These are phyloP conservation scores for Fukomys damarensis DNA, from an alignment of 2,113 vertebrate species.

Conservation along the genomic window DNA sequence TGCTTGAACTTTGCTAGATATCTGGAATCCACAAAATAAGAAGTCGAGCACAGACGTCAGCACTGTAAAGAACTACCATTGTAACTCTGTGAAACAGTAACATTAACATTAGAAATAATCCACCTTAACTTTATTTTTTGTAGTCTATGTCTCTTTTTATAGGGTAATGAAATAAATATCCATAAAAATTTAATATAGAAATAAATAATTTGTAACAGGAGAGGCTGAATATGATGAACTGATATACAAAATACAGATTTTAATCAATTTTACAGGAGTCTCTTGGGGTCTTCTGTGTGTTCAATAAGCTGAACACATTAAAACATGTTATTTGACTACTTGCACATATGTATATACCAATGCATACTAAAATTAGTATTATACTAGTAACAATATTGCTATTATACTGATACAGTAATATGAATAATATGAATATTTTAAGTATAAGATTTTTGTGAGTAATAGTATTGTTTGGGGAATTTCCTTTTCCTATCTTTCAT, in stretches of 20 bases:
- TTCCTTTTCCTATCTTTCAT: neutral
- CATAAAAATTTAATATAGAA: neutral
- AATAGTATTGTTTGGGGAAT: neutral
- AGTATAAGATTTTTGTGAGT: neutral
- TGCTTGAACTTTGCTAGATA: neutral
- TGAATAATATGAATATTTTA: neutral
- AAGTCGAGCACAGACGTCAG: neutral
- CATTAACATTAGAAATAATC: neutral
- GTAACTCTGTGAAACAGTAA: neutral
- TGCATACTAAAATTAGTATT: neutral
- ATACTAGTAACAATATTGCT: neutral
- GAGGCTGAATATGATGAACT: neutral
- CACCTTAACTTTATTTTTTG: neutral
- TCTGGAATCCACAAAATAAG: neutral
- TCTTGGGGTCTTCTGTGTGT: neutral
- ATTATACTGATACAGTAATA: neutral
- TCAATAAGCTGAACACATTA: neutral
- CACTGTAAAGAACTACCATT: no score
- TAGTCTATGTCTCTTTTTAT: neutral
- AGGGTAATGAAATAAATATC: neutral
- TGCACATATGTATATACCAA: neutral
- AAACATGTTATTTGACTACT: neutral
- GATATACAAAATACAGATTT: neutral
- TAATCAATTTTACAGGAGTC: neutral
- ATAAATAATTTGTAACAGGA: neutral